These are phyloP conservation scores for Prunella fulvescens DNA, from an alignment of 2,113 vertebrate species.

Conservation along the genomic window DNA sequence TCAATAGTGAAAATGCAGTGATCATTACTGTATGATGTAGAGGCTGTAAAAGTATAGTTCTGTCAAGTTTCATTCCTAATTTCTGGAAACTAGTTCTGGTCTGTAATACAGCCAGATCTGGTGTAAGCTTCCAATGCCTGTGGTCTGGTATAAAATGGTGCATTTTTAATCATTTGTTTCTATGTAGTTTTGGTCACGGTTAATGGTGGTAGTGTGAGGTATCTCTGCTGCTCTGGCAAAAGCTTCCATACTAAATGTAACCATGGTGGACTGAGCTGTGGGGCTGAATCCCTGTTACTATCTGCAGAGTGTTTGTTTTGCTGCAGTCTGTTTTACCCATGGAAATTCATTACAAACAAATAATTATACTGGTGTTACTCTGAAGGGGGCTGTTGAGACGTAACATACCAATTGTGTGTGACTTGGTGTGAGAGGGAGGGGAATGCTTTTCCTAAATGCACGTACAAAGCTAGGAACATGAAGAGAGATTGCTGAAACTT, in stretches of 20 bases:
- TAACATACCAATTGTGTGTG: not conserved
- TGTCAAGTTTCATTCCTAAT: not conserved
- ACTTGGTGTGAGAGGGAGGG: not conserved
- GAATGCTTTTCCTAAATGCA: not conserved
- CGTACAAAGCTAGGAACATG: not conserved
- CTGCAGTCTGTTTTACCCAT: not conserved
- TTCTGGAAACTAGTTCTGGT: not conserved
- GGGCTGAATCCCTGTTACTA: not conserved
- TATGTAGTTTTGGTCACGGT: not conserved
- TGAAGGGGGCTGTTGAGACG: not conserved
- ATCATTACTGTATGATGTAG: not conserved
- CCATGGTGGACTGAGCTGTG: not conserved
- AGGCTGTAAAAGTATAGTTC: not conserved
- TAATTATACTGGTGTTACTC: not conserved
- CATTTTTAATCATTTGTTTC: not conserved
- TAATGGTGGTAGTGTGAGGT: not conserved
- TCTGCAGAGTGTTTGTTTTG: not conserved
- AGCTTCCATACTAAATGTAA: not conserved
- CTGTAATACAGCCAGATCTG: not conserved
- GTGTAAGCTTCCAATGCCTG: not conserved
- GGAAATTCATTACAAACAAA: not conserved
- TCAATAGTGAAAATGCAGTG: not conserved
- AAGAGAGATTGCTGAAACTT: not conserved
- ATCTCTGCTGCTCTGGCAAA: not conserved
- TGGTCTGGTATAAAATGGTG: not conserved